A percentile compares a stretch with the other conserved stretches of the same genome.
Conservation (phyloP, 2,113 vertebrate species). For the Neodon shergylaensis region DNA sequence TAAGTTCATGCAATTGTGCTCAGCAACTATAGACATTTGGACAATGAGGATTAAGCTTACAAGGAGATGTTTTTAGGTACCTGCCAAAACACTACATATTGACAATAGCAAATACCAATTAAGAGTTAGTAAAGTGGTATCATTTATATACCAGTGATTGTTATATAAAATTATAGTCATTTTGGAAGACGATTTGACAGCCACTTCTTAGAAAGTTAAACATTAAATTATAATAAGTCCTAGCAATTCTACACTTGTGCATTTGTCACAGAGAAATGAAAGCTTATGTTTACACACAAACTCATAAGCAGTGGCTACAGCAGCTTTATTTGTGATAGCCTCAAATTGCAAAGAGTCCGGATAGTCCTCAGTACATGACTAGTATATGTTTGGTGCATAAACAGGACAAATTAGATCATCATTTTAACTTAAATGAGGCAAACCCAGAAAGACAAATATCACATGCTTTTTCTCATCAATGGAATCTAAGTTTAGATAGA, state of each 20-base stretch:
- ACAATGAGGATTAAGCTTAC: not conserved
- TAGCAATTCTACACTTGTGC: not conserved
- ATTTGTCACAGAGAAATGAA: not conserved
- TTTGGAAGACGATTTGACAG: not conserved
- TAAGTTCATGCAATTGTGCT: not conserved
- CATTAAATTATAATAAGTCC: not conserved
- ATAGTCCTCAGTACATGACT: not conserved
- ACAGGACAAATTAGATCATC: not conserved
- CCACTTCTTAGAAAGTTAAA: not conserved
- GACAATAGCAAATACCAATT: not conserved
- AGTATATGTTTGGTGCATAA: not conserved
- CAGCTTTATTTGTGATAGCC: not conserved
- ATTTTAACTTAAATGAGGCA: not conserved
- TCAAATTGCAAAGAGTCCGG: not conserved
- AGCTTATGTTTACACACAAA: not conserved
- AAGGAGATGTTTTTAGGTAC: not conserved
- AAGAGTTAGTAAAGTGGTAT: not conserved
- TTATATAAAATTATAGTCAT: not conserved
- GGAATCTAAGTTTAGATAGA: not conserved
- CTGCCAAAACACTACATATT: not conserved
- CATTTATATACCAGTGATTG: not conserved
- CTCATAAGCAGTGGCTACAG: not conserved
- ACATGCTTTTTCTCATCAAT: not conserved
- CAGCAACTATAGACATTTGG: not conserved
- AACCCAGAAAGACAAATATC: not conserved